Percentiles rank a stretch among this genome's conserved stretches.
phyloP scores from a whole-genome alignment of 2,113 vertebrate genomes.

The Dipodomys spectabilis region DNA sequence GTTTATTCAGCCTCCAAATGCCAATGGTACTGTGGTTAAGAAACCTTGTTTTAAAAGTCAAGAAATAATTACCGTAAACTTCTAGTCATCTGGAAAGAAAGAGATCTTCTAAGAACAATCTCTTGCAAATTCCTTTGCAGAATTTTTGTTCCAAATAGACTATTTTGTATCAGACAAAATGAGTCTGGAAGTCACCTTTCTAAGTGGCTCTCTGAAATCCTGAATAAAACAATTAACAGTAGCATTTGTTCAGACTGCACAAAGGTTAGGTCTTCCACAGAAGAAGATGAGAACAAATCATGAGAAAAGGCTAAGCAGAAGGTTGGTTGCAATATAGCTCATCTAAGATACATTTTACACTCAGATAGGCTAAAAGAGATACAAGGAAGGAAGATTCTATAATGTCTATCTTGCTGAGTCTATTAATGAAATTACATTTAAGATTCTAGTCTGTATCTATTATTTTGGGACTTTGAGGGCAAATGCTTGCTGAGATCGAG shows the following conservation, averaged over 20 bases:
- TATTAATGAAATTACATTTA: conserved; percentile 58
- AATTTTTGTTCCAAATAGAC: neutral
- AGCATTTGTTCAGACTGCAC: neutral
- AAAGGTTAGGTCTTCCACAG: neutral
- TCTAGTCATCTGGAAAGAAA: conserved; percentile 4
- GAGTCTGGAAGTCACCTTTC: neutral
- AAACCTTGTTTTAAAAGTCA: neutral
- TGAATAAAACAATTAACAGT: conserved; percentile 26
- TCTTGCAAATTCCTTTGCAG: conserved; percentile 2
- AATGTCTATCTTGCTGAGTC: neutral
- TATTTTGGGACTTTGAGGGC: conserved; percentile 40
- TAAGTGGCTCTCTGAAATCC: neutral
- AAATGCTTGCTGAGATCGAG: conserved; percentile 37
- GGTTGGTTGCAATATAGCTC: neutral
- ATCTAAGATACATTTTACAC: neutral
- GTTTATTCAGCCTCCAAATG: neutral
- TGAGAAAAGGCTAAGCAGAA: neutral
- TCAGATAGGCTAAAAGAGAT: neutral
- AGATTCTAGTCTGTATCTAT: conserved; percentile 31
- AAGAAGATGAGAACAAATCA: neutral
- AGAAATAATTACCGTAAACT: neutral
- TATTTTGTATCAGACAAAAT: neutral
- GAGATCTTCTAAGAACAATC: neutral
- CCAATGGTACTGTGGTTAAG: neutral
- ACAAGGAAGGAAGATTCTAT: conserved; percentile 23